phyloP scores from a whole-genome alignment of 1,140 invertebrate species.

The Lordiphosa collinella region DNA sequence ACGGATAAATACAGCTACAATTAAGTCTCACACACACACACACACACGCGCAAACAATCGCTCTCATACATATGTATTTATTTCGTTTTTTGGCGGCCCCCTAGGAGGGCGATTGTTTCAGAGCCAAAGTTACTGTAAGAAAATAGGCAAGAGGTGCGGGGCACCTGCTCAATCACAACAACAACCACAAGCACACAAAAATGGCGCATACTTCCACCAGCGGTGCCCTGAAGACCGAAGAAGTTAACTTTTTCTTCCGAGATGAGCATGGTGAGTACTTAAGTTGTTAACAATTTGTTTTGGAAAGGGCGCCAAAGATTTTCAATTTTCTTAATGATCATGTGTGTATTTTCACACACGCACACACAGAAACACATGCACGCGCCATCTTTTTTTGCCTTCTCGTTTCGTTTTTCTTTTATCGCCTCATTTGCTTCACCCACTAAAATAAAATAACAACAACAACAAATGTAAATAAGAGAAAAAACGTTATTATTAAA shows the following conservation, averaged over 20 bases:
- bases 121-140: conserved; percentile 5
- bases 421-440: conserved; percentile 62
- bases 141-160: conserved; percentile 14
- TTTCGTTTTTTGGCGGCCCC: conserved; percentile 8
- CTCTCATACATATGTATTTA: conserved; percentile 2
- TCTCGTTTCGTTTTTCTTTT: conserved; percentile 71
- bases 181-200: conserved; percentile 34
- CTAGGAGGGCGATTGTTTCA: conserved; percentile 8
- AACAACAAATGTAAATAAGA: conserved; percentile 44
- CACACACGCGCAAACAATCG: not conserved
- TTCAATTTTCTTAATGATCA: conserved; percentile 12
- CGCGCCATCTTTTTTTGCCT: conserved; percentile 63
- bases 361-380: too few relatives aligned
- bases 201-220: conserved; percentile 70
- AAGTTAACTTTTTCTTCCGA: conserved; percentile 72
- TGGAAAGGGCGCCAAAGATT: conserved; percentile 5
- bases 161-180: conserved; percentile 22
- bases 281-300: not conserved
- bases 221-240: conserved; percentile 52
- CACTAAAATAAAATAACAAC: conserved; percentile 21
- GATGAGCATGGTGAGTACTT: conserved; percentile 73
- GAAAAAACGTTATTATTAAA: conserved; percentile 19
- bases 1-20: conserved; percentile 7
- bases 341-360: too few relatives aligned
- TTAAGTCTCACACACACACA: conserved; percentile 6